Base-by-base conservation (phyloP, 2,888 invertebrate species). In the Lasioglossum oenotherae region DNA sequence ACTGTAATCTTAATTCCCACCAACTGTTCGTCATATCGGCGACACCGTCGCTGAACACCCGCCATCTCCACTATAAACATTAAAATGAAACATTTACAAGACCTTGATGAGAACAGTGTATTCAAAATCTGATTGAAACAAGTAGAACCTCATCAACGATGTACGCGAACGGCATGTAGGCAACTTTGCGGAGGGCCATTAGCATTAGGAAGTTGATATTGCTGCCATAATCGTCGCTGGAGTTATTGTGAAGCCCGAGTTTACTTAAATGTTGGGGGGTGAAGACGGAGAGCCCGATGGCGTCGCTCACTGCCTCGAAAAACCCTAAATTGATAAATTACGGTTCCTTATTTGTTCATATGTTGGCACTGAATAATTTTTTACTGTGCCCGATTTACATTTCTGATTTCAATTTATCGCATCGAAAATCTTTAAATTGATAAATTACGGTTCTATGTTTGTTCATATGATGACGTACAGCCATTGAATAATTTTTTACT, bases 301-400 rank as follows among this genome's bases (percentile, higher is more conserved):
- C 97, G 92, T 98, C 98, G 0, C 98, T 97, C 0, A 98, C 96
- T 0, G 98, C 98, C 94, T 98, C 98, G 92, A 98, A 98, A 93
- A 98, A 98, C 12, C 98, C 98, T 98, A 93, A 87, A 82, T 75
- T 71, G 38, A 78, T 2, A 27, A 73, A 53, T 64, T 38, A 1
- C 41, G 77, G 49, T 78, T 69, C 72, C 49, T 19, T 60, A 64
- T 80, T 71, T 23, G 27, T 31, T 12, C 1, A 31, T 57, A 8
- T 8, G 31, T 67, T 35, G 19, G 5, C 31, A 67, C 14, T 23
- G 10, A n/a, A 53, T n/a, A 57, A 57, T 57, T 12, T 10, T 10
- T n/a, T 57, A 10, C 10, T 8, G 23, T 2, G 23, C 6, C 23
- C 8, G 23, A 49, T 49, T 19, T 6, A 19, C 49, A 16, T 41